A percentile compares a stretch with the other conserved stretches of the same genome.
phyloP scores from a whole-genome alignment of 2,113 vertebrate species.

The Reinhardtius hippoglossoides region DNA sequence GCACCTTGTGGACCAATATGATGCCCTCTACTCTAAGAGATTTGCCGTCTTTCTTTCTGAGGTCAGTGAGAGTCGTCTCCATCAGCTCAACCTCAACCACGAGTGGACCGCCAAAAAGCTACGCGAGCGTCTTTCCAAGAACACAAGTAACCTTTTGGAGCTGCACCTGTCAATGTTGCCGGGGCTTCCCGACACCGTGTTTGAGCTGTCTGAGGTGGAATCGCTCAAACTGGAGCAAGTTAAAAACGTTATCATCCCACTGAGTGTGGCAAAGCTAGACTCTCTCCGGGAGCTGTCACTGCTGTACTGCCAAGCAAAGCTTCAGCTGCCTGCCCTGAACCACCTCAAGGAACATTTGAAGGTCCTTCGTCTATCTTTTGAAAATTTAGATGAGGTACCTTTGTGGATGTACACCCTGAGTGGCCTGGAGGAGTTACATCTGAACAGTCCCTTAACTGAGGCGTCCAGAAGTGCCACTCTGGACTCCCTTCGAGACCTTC shows the following conservation, averaged over 20 bases:
- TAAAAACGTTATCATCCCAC: conserved; percentile 84
- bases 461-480: conserved; percentile 78
- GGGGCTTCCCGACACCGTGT: conserved; percentile 87
- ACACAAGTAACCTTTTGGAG: conserved; percentile 81
- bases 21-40: conserved; percentile 89
- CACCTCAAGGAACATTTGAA: conserved; percentile 86
- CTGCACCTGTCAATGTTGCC: conserved; percentile 87
- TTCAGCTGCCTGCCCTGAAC: conserved; percentile 84
- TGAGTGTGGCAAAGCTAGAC: conserved; percentile 81
- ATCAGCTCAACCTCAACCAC: conserved; percentile 90
- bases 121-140: conserved; percentile 82
- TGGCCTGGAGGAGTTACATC: conserved; percentile 86
- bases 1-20: conserved; percentile 91
- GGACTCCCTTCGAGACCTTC: conserved; percentile 86
- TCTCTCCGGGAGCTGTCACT: conserved; percentile 86
- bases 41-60: conserved; percentile 93
- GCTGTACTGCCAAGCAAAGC: conserved; percentile 83
- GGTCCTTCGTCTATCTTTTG: conserved; percentile 84
- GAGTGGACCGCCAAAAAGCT: conserved; percentile 90
- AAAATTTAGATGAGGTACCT: conserved; percentile 84
- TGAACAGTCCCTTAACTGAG: conserved; percentile 85
- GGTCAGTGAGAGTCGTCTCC: conserved; percentile 88
- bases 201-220: conserved; percentile 87
- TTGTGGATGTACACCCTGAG: conserved; percentile 88
- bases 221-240: conserved; percentile 89